Base-by-base conservation (phyloP, 2,113 vertebrate species). In the Petrocephalus zakoni region DNA sequence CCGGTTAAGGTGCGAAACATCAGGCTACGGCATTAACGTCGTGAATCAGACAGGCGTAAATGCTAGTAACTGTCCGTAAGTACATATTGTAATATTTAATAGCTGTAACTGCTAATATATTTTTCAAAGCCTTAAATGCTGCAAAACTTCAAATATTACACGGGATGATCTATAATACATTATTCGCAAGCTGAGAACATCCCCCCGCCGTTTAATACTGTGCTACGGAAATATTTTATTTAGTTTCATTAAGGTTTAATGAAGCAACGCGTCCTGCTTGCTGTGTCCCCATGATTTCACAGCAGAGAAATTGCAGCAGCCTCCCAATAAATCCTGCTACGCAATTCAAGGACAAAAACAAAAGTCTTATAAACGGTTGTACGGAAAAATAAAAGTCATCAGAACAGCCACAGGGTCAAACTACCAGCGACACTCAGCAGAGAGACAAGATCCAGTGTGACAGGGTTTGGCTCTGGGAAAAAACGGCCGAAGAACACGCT, bases 141-240 rank as follows among this genome's bases (percentile, higher is more conserved):
- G 8, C 10, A 4, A 49, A 11, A 49, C 22, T 83, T 49, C 22
- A 64, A 64, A n/a, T 25, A 46, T 22, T 84, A 83, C 8, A 46
- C n/a, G 81, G 46, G n/a, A 84, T 11, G 81, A 83, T 83, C 81
- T 17, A 51, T 83, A 21, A 51, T 83, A 83, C 81, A 83, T 51
- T 51, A 47, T 51, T 47, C 19, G 0, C 21, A 3, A 51, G 81
- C 47, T 51, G 81, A 2, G 34, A 78, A 47, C 47, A 84, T 11
- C 81, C n/a, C 19, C 81, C 42, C 47, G 51, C 22, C 10, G 46
- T 25, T 84, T 47, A 84, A 51, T 46, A 84, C 10, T 29, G 25
- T 68, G 29, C 25, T 68, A 84, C 46, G 49, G 47, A 84, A 5
- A 84, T 42, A 84, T 78, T 42, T 78, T 42, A 78, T 19, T 29